These are phyloP conservation scores for Florisuga fusca DNA, from an alignment of 2,797 vertebrate genomes.

Conservation along the genomic window DNA sequence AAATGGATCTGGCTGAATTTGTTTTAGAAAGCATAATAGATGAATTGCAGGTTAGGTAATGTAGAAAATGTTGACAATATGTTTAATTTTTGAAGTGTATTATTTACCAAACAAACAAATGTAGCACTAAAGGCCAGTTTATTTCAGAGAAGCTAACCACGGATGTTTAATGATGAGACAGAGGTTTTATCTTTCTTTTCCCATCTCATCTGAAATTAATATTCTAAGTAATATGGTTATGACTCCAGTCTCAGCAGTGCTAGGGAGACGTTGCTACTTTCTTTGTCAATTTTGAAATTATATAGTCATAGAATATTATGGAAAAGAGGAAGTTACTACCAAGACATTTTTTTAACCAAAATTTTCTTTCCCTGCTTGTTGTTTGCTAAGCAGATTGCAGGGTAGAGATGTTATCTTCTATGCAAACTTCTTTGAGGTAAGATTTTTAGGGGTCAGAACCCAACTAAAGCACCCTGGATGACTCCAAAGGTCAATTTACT, in stretches of 20 bases:
- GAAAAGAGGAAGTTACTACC: background rate
- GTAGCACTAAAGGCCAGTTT: background rate
- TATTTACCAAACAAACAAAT: conserved; percentile 23
- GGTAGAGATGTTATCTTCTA: background rate
- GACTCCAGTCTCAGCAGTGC: background rate
- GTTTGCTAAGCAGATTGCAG: background rate
- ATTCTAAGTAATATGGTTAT: background rate
- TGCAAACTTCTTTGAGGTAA: background rate
- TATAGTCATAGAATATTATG: background rate
- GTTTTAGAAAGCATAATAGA: conserved; percentile 2
- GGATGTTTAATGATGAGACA: conserved; percentile 11
- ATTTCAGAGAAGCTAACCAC: background rate
- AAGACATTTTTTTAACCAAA: background rate
- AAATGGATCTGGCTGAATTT: conserved; percentile 11
- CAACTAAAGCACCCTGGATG: background rate
- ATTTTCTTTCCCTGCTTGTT: background rate
- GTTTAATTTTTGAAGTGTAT: background rate
- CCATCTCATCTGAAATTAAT: conserved; percentile 10
- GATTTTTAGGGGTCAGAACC: background rate
- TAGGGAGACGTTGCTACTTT: background rate
- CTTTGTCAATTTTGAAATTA: background rate
- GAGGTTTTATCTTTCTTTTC: conserved; percentile 18
- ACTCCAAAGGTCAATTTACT: background rate
- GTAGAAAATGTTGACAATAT: background rate
- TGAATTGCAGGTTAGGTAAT: background rate